Percentiles rank a stretch among this genome's conserved stretches.
phyloP scores from a whole-genome alignment of 2,797 vertebrate species.

The Esox masquinongy region DNA sequence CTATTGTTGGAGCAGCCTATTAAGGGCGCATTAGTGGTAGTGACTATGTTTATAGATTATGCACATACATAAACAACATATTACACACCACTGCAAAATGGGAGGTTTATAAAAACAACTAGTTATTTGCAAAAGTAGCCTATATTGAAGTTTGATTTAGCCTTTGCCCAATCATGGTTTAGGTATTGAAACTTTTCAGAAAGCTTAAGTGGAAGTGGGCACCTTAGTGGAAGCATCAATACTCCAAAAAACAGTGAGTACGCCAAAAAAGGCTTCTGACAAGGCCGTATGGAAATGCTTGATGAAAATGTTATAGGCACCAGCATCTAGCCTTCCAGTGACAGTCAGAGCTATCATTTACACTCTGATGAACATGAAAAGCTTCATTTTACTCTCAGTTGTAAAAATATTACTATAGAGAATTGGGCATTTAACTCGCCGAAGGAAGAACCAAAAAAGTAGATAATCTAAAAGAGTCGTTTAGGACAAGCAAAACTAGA shows the following conservation, averaged over 20 bases:
- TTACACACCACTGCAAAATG: too few species aligned
- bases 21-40: background rate
- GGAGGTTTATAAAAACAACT: too few species aligned
- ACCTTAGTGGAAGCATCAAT: background rate
- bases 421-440: background rate
- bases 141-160: background rate
- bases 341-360: background rate
- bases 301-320: background rate
- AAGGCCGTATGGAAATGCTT: background rate
- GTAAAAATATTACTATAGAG: background rate
- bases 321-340: background rate
- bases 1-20: background rate
- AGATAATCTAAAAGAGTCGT: too few species aligned
- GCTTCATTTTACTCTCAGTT: background rate
- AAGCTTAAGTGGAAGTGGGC: background rate
- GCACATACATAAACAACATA: too few species aligned
- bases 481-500: background rate
- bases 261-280: background rate
- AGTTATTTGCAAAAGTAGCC: too few species aligned
- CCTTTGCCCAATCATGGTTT: background rate
- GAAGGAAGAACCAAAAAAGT: too few species aligned
- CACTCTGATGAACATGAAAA: background rate
- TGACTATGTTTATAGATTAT: too few species aligned
- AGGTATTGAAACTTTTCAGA: background rate
- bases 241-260: background rate